phyloP scores from a whole-genome alignment of 1,140 invertebrate genomes.

The Procambarus clarkii region DNA sequence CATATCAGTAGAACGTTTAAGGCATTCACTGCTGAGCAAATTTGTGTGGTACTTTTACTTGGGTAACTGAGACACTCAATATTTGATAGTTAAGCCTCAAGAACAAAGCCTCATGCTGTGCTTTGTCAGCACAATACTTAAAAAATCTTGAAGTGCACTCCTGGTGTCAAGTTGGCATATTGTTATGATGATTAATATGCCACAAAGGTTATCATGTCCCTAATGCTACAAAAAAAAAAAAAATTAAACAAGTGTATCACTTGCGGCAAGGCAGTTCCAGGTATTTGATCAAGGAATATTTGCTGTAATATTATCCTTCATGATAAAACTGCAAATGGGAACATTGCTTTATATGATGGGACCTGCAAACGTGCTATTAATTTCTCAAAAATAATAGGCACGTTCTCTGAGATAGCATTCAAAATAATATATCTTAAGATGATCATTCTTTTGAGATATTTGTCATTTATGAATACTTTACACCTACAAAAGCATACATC shows the following conservation, averaged over 20 bases:
- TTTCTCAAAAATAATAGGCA: conserved; percentile 5
- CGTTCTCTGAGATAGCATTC: conserved; percentile 11
- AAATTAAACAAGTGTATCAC: conserved; percentile 26
- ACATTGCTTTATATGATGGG: conserved; percentile 26
- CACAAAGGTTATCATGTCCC: conserved; percentile 20
- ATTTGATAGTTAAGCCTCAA: not conserved
- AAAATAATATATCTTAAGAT: not conserved
- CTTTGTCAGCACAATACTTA: not conserved
- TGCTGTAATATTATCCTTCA: conserved; percentile 1
- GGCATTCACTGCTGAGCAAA: not conserved
- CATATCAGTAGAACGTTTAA: not conserved
- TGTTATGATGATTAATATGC: conserved; percentile 1
- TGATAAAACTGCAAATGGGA: conserved; percentile 12
- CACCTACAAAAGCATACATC: not conserved
- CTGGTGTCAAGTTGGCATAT: conserved; percentile 3
- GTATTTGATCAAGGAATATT: conserved; percentile 17
- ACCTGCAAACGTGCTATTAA: conserved; percentile 20
- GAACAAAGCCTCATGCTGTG: not conserved
- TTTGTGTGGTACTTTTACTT: not conserved
- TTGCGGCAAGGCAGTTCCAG: conserved; percentile 22
- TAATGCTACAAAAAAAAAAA: not conserved
- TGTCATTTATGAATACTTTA: not conserved
- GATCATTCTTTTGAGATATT: conserved; percentile 1
- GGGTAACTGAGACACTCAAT: not conserved
- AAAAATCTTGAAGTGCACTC: conserved; percentile 4